These are phyloP conservation scores for Drosophila repletoides DNA, from an alignment of 1,140 invertebrate genomes.

Conservation along the genomic window DNA sequence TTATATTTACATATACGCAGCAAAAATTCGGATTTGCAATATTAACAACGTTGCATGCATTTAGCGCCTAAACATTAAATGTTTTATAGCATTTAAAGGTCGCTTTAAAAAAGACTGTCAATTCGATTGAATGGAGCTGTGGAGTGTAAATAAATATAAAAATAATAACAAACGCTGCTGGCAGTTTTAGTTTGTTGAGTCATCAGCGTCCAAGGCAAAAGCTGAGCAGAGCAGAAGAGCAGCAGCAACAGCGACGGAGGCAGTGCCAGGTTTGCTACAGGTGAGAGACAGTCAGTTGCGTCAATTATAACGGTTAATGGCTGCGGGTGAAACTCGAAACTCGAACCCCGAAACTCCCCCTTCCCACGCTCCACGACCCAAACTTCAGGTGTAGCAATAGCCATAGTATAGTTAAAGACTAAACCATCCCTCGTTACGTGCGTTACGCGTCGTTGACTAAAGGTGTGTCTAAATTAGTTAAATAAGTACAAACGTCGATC, in stretches of 20 bases:
- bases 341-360: too few relatives aligned
- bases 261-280: too few relatives aligned
- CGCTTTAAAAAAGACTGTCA: not conserved
- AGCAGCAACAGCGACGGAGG: conserved; percentile 27
- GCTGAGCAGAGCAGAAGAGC: conserved; percentile 16
- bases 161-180: conserved; percentile 19
- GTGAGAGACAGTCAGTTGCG: conserved; percentile 48
- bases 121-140: conserved; percentile 34
- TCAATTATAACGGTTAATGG: conserved; percentile 47
- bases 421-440: too few relatives aligned
- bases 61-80: not conserved
- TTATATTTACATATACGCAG: conserved; percentile 53
- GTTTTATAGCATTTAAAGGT: not conserved
- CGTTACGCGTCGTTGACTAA: conserved; percentile 72
- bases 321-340: conserved; percentile 19
- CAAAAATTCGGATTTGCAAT: conserved; percentile 25
- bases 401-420: not conserved
- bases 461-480: conserved; percentile 62
- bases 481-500: conserved; percentile 28
- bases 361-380: too few relatives aligned
- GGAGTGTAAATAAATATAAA: not conserved
- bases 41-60: conserved; percentile 15
- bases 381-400: conserved; percentile 21
- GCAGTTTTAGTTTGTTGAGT: conserved; percentile 63
- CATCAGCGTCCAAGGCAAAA: conserved; percentile 48